These are phyloP conservation scores for Meta bourneti DNA, from an alignment of 2,888 invertebrate genomes.

Conservation along the genomic window DNA sequence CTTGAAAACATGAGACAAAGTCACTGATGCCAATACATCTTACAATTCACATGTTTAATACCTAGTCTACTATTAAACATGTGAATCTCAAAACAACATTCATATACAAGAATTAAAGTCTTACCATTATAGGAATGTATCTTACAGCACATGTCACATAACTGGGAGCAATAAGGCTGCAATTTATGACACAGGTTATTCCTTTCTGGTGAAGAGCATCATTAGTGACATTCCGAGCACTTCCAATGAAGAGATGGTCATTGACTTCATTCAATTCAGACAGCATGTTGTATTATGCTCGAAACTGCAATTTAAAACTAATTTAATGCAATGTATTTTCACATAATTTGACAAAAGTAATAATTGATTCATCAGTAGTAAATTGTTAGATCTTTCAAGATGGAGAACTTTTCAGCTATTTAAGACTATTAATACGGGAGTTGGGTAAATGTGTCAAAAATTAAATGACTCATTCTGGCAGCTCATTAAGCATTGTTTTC, in stretches of 20 bases:
- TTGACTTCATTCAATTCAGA: slow-evolving; percentile 70
- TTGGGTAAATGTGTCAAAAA: too few species aligned
- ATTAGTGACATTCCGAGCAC: slow-evolving; percentile 56
- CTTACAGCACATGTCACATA: slow-evolving; percentile 13
- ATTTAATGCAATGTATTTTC: background rate
- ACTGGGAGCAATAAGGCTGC: slow-evolving; percentile 54
- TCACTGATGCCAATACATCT: too few species aligned
- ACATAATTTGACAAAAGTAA: background rate
- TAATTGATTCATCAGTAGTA: too few species aligned
- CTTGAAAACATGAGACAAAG: too few species aligned
- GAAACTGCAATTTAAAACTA: background rate
- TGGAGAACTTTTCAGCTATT: too few species aligned
- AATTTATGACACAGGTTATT: slow-evolving; percentile 70
- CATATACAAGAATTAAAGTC: background rate
- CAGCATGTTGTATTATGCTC: slow-evolving; percentile 32
- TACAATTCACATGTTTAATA: too few species aligned
- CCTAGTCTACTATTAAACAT: too few species aligned
- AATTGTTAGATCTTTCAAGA: too few species aligned
- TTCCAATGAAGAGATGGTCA: slow-evolving; percentile 69
- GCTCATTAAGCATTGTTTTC: too few species aligned
- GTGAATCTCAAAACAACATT: too few species aligned
- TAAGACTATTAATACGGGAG: too few species aligned
- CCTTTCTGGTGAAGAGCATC: slow-evolving; percentile 40
- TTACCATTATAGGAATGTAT: slow-evolving; percentile 59
- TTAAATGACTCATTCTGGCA: too few species aligned